Base-by-base conservation (phyloP, 2,797 vertebrate species). In the Amazona finschi region DNA sequence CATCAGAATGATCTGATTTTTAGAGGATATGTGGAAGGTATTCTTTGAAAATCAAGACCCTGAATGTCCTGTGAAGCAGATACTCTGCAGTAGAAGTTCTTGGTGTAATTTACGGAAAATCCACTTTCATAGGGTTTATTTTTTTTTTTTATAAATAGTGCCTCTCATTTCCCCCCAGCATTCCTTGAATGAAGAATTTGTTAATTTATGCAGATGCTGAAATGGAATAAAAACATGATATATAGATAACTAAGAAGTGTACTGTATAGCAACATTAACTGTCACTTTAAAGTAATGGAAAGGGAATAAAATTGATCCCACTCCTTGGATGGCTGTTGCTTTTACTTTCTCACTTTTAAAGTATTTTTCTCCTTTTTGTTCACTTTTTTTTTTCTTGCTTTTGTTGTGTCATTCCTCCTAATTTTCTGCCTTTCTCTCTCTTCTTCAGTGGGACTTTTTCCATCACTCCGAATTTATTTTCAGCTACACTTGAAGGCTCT, bases 131-230 rank as follows among this genome's bases (percentile, higher is more conserved):
- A 60, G 15, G 7, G 8, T 47, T 8, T 24, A 14, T 36, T 31
- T 81, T 27, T 44, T 41, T 39, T 80, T 65, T 77, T 76, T 6
- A n/a, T 78, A 61, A 65, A 43, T 16, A 76, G 2, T 13, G 4
- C 15, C 3, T 52, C 41, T 87, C 8, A 11, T 87, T 95, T 93
- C 46, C 33, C 12, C 82, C 44, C 22, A 64, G n/a, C 17, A 77
- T 60, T 80, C 86, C 36, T 87, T 36, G 13, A 95, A 66, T 73
- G 24, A 85, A 81, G 28, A 58, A 43, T 44, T 73, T 13, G 72
- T 90, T 85, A 71, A 64, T 87, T 87, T 87, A 60, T 77, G 38
- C 79, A 87, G 65, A 79, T 58, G 13, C 8, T 43, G 18, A 90
- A 87, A 75, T 60, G 3, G 3, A 50, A 82, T 62, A 72, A 43